Conservation (phyloP, 2,888 invertebrate genomes). For the Ferrisia virgata region DNA sequence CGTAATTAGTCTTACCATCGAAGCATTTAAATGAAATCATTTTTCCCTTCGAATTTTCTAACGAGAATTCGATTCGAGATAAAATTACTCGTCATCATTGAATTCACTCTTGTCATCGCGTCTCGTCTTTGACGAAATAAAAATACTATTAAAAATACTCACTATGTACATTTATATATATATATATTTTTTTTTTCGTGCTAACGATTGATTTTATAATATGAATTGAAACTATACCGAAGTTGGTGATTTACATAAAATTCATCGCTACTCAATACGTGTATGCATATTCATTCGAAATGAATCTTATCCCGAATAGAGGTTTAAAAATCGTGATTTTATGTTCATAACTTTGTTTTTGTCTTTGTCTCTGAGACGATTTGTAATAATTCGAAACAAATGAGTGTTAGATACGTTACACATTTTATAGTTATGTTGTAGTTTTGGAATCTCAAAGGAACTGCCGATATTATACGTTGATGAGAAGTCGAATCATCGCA, state of each 20-base stretch:
- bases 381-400: no score
- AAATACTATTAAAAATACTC: no score
- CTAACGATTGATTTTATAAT: not conserved
- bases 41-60: not conserved
- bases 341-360: not conserved
- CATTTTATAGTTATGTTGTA: no score
- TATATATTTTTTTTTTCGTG: not conserved
- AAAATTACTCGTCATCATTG: no score
- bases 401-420: no score
- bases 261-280: not conserved
- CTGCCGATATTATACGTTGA: no score
- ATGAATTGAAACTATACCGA: not conserved
- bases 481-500: no score
- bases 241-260: not conserved
- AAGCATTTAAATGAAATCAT: not conserved
- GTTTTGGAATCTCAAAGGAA: no score
- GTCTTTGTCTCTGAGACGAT: no score
- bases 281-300: not conserved
- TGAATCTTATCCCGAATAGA: not conserved
- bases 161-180: not conserved
- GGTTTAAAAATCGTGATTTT: not conserved
- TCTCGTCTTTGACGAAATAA: no score
- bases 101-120: not conserved
- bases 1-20: not conserved
- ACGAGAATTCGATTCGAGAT: no score